These are phyloP conservation scores for Toxotes chatareus DNA, from an alignment of 2,113 vertebrate genomes.

Conservation along the genomic window DNA sequence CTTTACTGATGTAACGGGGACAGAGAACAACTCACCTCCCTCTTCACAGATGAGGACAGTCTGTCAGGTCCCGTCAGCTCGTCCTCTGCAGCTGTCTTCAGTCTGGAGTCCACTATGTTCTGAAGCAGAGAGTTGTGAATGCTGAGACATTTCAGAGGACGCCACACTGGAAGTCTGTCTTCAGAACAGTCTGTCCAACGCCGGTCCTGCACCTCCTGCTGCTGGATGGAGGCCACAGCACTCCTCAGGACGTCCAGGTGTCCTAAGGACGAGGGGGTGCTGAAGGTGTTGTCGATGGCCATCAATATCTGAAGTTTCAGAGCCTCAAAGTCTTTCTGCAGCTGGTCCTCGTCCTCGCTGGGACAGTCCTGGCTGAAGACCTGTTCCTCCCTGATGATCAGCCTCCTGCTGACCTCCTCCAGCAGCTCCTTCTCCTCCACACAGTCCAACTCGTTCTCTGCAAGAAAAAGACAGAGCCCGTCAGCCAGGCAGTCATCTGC, in stretches of 20 bases:
- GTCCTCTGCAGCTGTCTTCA: conserved; percentile 69
- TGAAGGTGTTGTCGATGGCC: conserved; percentile 81
- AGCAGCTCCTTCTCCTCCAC: conserved; percentile 34
- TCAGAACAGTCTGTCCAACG: conserved; percentile 60
- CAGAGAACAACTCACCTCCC: conserved; percentile 64
- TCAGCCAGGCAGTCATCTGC: too few species aligned
- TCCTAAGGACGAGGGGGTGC: not conserved
- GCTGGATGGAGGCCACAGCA: conserved; percentile 84
- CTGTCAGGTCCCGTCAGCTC: not conserved
- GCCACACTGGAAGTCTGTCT: conserved; percentile 58
- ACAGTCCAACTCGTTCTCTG: conserved; percentile 28
- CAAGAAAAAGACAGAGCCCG: not conserved
- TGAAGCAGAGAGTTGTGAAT: conserved; percentile 83
- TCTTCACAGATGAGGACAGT: conserved; percentile 81
- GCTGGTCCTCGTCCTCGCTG: conserved; percentile 77
- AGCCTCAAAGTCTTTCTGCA: conserved; percentile 74
- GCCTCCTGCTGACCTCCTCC: conserved; percentile 69
- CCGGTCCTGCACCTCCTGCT: conserved; percentile 88
- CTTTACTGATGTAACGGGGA: too few species aligned
- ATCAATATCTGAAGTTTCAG: conserved; percentile 82
- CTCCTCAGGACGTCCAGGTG: conserved; percentile 79
- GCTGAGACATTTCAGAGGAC: conserved; percentile 84
- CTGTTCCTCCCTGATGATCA: conserved; percentile 84
- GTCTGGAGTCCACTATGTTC: conserved; percentile 76
- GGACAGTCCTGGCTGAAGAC: conserved; percentile 65